Evolutionary conservation across 2,113 vertebrate species (phyloP), one percentile per base, ranked within the genome.

Genomic region (Plecotus auritus): DNA sequence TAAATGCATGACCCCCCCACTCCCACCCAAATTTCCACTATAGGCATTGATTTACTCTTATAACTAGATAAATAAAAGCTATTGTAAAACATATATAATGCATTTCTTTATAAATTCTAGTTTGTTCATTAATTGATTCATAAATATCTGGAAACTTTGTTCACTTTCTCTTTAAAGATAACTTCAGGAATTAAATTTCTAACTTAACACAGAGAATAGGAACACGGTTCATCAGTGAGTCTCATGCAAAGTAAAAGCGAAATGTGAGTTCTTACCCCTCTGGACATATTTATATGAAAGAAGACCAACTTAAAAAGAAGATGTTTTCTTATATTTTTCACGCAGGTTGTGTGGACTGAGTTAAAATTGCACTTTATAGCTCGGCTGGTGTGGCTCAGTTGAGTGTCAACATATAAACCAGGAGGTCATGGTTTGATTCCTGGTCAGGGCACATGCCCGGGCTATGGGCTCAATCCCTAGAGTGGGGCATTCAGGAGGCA

Each of bases 341-440:
- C 11, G 30, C 47, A 35, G 35, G 37, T 64, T 90, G 16, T 73
- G 12, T 49, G 49, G 37, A 84, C n/a, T 49, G 97, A 96, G 82
- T 86, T 90, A 81, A 97, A 96, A 95, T 42, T 93, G 54, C 70
- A 72, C 91, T 61, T 72, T 80, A 56, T 47, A 0, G 59, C 9
- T 61, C 4, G 23, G 59, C 23, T 1, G 9, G 23, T 61, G 59
- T 61, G 59, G 59, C 59, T 61, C 59, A 61, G 59, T 61, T 61
- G 59, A 61, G 26, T 61, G 26, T 61, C 59, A 61, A 61, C 59
- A 61, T 61, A 61, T 61, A 28, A 61, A 61, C 59, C 26, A 61
- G 59, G 59, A 61, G 23, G 26, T 61, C 26, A 12, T 12, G 23
- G 23, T 61, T 61, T 61, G 59, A 61, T 61, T 61, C 59, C 59